Conservation (phyloP, 2,888 invertebrate genomes). For the Apantesis nais region DNA sequence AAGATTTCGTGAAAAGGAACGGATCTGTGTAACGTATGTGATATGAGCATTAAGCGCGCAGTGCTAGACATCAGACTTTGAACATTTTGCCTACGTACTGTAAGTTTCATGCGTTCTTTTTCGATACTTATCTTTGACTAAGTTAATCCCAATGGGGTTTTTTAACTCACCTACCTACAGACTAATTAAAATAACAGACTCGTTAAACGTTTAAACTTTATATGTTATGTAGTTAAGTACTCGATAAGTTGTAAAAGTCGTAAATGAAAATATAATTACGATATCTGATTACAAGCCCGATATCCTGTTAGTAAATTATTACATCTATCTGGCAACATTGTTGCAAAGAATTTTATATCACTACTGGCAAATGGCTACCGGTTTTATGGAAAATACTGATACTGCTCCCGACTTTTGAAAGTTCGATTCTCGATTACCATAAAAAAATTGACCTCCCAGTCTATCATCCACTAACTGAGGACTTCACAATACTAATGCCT, state of each 20-base stretch:
- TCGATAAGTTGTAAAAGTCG: background rate
- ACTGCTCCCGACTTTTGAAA: too few relatives aligned
- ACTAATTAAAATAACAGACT: background rate
- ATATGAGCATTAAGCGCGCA: too few relatives aligned
- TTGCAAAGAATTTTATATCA: background rate
- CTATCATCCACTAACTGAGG: too few relatives aligned
- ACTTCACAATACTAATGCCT: too few relatives aligned
- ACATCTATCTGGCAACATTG: background rate
- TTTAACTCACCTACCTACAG: background rate
- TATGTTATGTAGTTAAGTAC: background rate
- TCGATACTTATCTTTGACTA: too few relatives aligned
- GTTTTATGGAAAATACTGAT: background rate
- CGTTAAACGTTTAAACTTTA: background rate
- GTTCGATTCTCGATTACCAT: too few relatives aligned
- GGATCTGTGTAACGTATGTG: background rate
- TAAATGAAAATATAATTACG: background rate
- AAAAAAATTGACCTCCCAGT: too few relatives aligned
- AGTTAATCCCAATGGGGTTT: background rate
- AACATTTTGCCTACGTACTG: too few relatives aligned
- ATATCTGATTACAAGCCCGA: slow-evolving; percentile 3
- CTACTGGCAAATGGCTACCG: background rate
- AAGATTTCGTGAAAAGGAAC: background rate
- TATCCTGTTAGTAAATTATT: background rate
- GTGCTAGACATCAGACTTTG: too few relatives aligned
- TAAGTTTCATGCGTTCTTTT: too few relatives aligned